Base-by-base conservation (phyloP, 2,797 vertebrate species). In the Pseudomugil tenellus region DNA sequence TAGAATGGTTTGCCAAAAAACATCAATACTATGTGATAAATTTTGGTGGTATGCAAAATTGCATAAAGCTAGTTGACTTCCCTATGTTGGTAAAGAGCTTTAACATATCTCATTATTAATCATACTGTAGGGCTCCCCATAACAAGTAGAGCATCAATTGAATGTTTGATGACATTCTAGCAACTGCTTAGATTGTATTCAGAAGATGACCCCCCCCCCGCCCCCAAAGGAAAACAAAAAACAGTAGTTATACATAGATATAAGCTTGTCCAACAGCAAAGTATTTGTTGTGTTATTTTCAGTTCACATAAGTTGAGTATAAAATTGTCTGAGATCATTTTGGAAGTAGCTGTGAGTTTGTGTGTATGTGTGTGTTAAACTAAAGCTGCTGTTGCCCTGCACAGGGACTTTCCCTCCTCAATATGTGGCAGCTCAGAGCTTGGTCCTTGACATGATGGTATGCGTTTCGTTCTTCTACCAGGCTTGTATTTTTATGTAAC, bases 391-490 rank as follows among this genome's bases (percentile, higher is more conserved):
- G 85, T 87, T 77, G 67, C 76, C 74, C 70, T 77, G 84, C 72
- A 69, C 67, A 58, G 91, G 89, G 90, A 90, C 86, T 88, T 90
- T 91, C 89, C 89, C 87, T 85, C 70, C 74, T 82, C 80, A 86
- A 87, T 87, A 88, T 89, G 85, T 89, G 89, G 88, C 81, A 84
- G 61, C 74, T 51, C 68, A 69, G 76, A 86, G 77, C 72, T 25
- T 14, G 60, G 3, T 90, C 84, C 85, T 83, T 67, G 68, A 65
- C 86, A 88, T 80, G 54, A 61, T 56, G 17, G 58, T 23, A 29
- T 77, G 75, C 57, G 66, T 80, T 77, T 46, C 59, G 73, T n/a
- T n/a, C n/a, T 49, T 53, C 55, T 49, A 54, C 57, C 21, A 79
- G 49, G 29, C 54, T 58, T 49, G 48, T 70, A 23, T 72, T 52